phyloP scores from a whole-genome alignment of 2,888 invertebrate species.

The Xanthorhoe spadicearia region DNA sequence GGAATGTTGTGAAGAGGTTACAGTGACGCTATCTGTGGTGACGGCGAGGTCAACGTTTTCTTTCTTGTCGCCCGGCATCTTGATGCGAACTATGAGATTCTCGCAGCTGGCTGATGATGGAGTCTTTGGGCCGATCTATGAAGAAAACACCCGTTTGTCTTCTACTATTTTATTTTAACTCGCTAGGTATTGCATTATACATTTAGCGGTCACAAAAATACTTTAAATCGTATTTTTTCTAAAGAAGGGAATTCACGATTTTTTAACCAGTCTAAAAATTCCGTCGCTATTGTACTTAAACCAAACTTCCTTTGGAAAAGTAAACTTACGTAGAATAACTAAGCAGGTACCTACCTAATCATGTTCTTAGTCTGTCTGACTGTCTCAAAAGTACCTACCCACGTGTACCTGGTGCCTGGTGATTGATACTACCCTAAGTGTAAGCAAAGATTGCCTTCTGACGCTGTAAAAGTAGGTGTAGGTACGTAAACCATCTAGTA shows the following conservation, averaged over 20 bases:
- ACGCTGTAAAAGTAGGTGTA: background rate
- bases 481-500: background rate
- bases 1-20: constrained; percentile 87
- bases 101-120: constrained; percentile 93
- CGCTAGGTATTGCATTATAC: too few species aligned
- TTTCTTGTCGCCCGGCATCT: constrained; percentile 90
- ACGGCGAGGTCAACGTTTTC: constrained; percentile 91
- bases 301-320: too few species aligned
- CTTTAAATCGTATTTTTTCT: too few species aligned
- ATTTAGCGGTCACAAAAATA: too few species aligned
- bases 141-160: constrained; percentile 16
- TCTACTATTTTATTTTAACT: background rate
- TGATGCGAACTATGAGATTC: constrained; percentile 91
- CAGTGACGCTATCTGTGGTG: constrained; percentile 84
- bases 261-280: too few species aligned
- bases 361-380: background rate
- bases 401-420: too few species aligned
- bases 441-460: too few species aligned
- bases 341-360: background rate
- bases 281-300: too few species aligned
- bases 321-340: too few species aligned
- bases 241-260: too few species aligned
- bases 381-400: too few species aligned
- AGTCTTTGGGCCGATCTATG: constrained; percentile 91
- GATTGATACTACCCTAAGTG: too few species aligned